phyloP scores from a whole-genome alignment of 2,888 invertebrate genomes.

The Pteria penguin region DNA sequence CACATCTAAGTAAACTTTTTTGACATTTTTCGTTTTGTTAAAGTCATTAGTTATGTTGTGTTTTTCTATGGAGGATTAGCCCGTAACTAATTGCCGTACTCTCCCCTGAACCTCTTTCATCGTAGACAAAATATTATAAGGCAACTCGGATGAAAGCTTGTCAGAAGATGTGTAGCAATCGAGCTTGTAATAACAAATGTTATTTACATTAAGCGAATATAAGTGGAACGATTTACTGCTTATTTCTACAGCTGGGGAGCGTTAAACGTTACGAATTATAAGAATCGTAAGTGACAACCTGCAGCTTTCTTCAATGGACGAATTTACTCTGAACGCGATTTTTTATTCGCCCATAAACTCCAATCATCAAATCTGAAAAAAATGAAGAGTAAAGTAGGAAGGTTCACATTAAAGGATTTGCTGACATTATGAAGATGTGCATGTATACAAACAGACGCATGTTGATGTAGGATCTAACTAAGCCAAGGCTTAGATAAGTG shows the following conservation, averaged over 20 bases:
- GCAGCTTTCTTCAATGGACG: background rate
- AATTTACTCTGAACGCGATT: too few species aligned
- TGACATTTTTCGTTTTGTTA: background rate
- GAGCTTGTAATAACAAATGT: background rate
- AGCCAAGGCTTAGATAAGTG: too few species aligned
- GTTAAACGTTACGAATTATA: background rate
- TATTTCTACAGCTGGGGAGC: slow-evolving; percentile 4
- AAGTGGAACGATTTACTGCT: background rate
- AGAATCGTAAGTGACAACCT: background rate
- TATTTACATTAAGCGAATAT: background rate
- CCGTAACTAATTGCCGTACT: background rate
- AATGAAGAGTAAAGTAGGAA: too few species aligned
- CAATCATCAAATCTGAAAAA: too few species aligned
- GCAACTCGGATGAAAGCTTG: background rate
- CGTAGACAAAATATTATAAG: background rate
- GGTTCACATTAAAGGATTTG: too few species aligned
- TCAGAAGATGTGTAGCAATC: background rate
- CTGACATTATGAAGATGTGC: too few species aligned
- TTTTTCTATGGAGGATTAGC: background rate
- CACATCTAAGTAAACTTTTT: background rate
- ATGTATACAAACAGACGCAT: too few species aligned
- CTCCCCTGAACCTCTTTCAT: background rate
- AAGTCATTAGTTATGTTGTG: background rate
- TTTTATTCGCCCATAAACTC: too few species aligned
- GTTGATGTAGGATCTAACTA: too few species aligned